phyloP scores from a whole-genome alignment of 2,888 invertebrate species.

The Diadegma fenestrale region DNA sequence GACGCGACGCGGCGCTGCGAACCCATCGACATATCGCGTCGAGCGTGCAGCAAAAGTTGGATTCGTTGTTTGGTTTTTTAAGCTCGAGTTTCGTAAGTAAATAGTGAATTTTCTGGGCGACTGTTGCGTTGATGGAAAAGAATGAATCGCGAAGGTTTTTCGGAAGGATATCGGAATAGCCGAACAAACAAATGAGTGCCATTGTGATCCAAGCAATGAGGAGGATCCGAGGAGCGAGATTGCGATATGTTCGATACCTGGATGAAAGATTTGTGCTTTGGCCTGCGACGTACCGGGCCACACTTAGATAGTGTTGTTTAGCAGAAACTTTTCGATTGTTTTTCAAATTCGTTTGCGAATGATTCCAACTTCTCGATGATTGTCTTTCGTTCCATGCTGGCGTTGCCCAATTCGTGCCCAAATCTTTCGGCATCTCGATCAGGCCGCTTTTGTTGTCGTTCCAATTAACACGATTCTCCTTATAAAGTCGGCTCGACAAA shows the following conservation, averaged over 20 bases:
- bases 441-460: conserved; percentile 84
- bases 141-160: conserved; percentile 39
- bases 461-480: conserved; percentile 85
- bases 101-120: conserved; percentile 16
- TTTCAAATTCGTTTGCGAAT: conserved; percentile 81
- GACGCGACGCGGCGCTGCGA: neutral
- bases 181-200: conserved; percentile 50
- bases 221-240: conserved; percentile 52
- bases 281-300: conserved; percentile 93
- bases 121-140: neutral
- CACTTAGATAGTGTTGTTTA: conserved; percentile 92
- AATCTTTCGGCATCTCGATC: conserved; percentile 76
- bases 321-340: conserved; percentile 84
- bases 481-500: conserved; percentile 82
- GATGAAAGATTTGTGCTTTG: conserved; percentile 84
- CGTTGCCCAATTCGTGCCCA: conserved; percentile 79
- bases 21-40: neutral
- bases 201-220: conserved; percentile 57
- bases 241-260: conserved; percentile 77
- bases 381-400: conserved; percentile 81
- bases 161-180: conserved; percentile 39
- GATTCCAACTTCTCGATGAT: conserved; percentile 76
- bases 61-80: neutral
- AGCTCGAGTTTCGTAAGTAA: neutral
- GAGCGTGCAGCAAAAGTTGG: neutral